A percentile compares a stretch with the other conserved stretches of the same genome.
Conservation (phyloP, 2,113 vertebrate species). For the Pelvicachromis taeniatus region DNA sequence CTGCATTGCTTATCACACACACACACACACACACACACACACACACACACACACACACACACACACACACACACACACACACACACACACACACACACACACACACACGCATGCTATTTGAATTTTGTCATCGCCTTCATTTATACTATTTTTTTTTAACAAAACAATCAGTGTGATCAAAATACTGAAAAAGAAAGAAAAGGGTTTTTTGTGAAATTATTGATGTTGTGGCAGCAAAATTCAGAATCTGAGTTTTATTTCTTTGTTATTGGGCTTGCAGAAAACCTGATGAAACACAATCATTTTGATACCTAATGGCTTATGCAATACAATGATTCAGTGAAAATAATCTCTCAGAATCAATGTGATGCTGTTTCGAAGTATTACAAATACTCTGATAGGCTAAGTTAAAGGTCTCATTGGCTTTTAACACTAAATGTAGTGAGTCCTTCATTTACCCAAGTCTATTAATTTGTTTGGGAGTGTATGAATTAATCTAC, state of each 20-base stretch:
- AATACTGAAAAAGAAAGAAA: neutral
- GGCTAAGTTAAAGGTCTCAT: neutral
- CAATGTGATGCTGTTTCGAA: neutral
- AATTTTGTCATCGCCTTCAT: neutral
- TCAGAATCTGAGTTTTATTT: neutral
- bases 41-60: too few relatives aligned
- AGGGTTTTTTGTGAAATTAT: neutral
- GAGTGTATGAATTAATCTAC: neutral
- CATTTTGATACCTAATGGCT: slow-evolving; percentile 1
- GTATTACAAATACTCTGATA: neutral
- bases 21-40: too few relatives aligned
- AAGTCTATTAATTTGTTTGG: neutral
- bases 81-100: too few relatives aligned
- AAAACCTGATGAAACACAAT: slow-evolving; percentile 7
- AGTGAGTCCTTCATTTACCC: neutral
- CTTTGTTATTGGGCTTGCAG: neutral
- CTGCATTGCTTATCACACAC: too few relatives aligned
- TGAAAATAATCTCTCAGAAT: slow-evolving; percentile 5
- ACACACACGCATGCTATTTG: neutral
- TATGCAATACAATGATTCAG: slow-evolving; percentile 3
- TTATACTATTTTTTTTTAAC: neutral
- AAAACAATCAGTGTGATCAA: neutral
- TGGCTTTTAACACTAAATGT: neutral
- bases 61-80: too few relatives aligned
- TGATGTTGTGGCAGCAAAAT: neutral